These are phyloP conservation scores for fruit fly (Drosophila melanogaster) DNA, from an alignment of 1,140 invertebrate species.

Conservation along the genomic window Release_6_plus_ISO1_MT NT_033777.3:8057001-8057500, in stretches of 20 bases:
- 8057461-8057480: constrained; percentile 54
- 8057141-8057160: constrained; percentile 1
- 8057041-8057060: not conserved
- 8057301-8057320: constrained; percentile 2
- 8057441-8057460: constrained; percentile 38
- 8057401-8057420: constrained; percentile 12
- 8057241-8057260: not conserved
- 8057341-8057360: constrained; percentile 12
- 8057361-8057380: constrained; percentile 1
- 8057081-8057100: not conserved
- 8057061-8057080: not conserved
- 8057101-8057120: not conserved
- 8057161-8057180: not conserved
- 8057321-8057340: constrained; percentile 22
- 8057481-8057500: constrained; percentile 53
- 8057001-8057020: not conserved
- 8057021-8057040: not conserved
- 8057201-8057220: not conserved
- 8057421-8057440: constrained; percentile 11
- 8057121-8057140: not conserved
- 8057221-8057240: not conserved
- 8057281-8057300: not conserved
- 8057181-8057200: not conserved
- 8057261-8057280: not conserved
- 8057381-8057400: constrained; percentile 13